Conservation (phyloP, 1,140 invertebrate species). For the Drosophila kanapiae region DNA sequence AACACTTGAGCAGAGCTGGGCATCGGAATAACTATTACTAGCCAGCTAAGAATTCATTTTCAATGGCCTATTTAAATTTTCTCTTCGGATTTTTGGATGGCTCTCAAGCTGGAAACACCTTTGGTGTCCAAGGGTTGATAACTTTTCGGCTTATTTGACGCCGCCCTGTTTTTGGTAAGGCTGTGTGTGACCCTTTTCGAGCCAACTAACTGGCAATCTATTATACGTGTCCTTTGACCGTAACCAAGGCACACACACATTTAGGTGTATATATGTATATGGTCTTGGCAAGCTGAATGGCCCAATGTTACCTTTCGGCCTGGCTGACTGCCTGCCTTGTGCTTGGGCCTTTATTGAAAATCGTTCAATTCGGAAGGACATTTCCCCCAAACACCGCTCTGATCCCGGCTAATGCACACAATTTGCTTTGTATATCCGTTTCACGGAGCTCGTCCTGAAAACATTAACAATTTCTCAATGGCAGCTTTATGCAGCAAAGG, state of each 20-base stretch:
- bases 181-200: slow-evolving; percentile 42
- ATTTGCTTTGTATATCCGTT: slow-evolving; percentile 63
- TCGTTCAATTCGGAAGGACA: slow-evolving; percentile 49
- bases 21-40: neutral
- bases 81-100: neutral
- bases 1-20: slow-evolving; percentile 49
- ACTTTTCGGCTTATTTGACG: slow-evolving; percentile 50
- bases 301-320: slow-evolving; percentile 71
- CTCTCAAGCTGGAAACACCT: slow-evolving; percentile 8
- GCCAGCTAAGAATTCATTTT: slow-evolving; percentile 22
- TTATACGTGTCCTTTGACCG: slow-evolving; percentile 78
- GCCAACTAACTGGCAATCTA: slow-evolving; percentile 65
- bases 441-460: slow-evolving; percentile 30
- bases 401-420: slow-evolving; percentile 62
- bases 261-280: slow-evolving; percentile 9
- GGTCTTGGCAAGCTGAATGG: slow-evolving; percentile 49
- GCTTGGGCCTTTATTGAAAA: slow-evolving; percentile 62
- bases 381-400: slow-evolving; percentile 1
- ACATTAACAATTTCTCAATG: slow-evolving; percentile 67
- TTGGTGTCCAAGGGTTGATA: slow-evolving; percentile 49
- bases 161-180: slow-evolving; percentile 8
- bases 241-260: slow-evolving; percentile 51
- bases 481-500: slow-evolving; percentile 57
- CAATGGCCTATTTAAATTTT: slow-evolving; percentile 32
- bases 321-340: slow-evolving; percentile 51